These are phyloP conservation scores for Heliconius eleuchia DNA, from an alignment of 1,140 invertebrate genomes.

Conservation along the genomic window DNA sequence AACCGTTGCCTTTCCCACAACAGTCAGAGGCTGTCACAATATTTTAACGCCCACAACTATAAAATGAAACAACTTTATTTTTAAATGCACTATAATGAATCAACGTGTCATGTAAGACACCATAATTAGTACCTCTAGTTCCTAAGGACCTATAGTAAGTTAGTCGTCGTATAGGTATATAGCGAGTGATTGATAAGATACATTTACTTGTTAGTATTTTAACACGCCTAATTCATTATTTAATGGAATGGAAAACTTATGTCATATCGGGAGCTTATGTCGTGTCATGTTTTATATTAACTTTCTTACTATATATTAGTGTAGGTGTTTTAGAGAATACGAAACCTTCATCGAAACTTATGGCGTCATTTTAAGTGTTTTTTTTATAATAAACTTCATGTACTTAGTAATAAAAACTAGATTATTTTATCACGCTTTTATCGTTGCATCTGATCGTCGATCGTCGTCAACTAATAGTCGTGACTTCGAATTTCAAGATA, in stretches of 20 bases:
- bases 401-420: too few relatives aligned
- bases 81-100: neutral
- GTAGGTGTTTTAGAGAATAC: too few relatives aligned
- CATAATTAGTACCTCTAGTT: neutral
- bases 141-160: neutral
- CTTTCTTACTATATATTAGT: too few relatives aligned
- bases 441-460: too few relatives aligned
- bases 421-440: too few relatives aligned
- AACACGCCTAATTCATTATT: conserved; percentile 5
- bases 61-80: neutral
- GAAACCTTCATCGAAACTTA: too few relatives aligned
- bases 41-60: neutral
- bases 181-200: neutral
- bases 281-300: too few relatives aligned
- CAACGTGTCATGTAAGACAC: neutral
- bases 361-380: too few relatives aligned
- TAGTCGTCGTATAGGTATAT: neutral
- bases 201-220: conserved; percentile 2
- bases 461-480: too few relatives aligned
- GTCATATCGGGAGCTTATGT: neutral
- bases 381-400: too few relatives aligned
- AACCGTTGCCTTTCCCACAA: too few relatives aligned
- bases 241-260: conserved; percentile 1
- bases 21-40: neutral
- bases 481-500: too few relatives aligned